Percentiles rank a stretch among this genome's conserved stretches.
phyloP scores from a whole-genome alignment of 2,797 vertebrate species.

The Chelon auratus region DNA sequence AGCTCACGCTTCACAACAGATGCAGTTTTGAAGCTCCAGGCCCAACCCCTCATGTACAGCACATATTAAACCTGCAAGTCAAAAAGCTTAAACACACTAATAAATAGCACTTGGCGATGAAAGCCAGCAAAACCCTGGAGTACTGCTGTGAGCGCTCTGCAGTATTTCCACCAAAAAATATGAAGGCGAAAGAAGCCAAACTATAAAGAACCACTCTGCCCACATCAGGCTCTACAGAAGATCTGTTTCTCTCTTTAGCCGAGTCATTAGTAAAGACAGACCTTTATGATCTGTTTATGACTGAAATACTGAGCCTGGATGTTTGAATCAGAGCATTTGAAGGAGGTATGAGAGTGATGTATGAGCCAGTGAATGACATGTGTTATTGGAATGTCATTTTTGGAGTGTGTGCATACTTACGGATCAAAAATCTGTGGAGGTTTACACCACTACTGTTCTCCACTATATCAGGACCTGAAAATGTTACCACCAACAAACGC shows the following conservation, averaged over 20 bases:
- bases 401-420: not conserved
- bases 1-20: constrained; percentile 20
- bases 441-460: too few species aligned
- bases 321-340: not conserved
- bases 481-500: too few species aligned
- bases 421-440: constrained; percentile 7
- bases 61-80: constrained; percentile 36
- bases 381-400: not conserved
- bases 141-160: constrained; percentile 17
- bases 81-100: constrained; percentile 33
- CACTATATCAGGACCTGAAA: too few species aligned
- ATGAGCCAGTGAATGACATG: constrained; percentile 15
- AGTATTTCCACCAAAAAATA: constrained; percentile 26
- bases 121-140: constrained; percentile 26
- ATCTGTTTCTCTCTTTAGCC: constrained; percentile 72
- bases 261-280: constrained; percentile 70
- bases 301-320: constrained; percentile 34
- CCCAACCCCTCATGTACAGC: constrained; percentile 8
- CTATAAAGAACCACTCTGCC: constrained; percentile 46
- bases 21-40: constrained; percentile 18
- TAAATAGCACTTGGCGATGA: constrained; percentile 42
- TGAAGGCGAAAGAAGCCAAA: constrained; percentile 33
- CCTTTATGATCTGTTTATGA: constrained; percentile 77
- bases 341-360: constrained; percentile 15
- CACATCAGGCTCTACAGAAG: constrained; percentile 16